Conservation (phyloP, 2,888 invertebrate species). For the Ischnura elegans region DNA sequence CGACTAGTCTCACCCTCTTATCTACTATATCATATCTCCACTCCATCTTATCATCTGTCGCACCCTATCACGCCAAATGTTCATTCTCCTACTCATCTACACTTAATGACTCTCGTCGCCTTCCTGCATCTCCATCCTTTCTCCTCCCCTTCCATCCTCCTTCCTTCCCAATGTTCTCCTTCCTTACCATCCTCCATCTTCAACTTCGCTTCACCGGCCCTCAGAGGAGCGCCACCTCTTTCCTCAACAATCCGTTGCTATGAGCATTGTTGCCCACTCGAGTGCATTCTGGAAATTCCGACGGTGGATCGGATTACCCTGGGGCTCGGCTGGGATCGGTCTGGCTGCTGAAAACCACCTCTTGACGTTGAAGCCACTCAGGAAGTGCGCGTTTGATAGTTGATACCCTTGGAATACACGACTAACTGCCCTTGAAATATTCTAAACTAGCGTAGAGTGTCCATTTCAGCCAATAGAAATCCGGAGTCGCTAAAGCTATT, state of each 20-base stretch:
- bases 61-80: constrained; percentile 2
- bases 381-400: no score
- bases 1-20: not conserved
- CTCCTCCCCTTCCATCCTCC: not conserved
- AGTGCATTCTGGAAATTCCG: not conserved
- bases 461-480: no score
- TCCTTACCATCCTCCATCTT: no score
- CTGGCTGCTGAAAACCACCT: no score
- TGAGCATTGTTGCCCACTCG: not conserved
- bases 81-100: not conserved
- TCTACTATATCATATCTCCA: not conserved
- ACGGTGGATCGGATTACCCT: not conserved
- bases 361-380: no score
- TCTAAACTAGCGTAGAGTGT: no score
- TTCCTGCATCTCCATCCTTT: not conserved
- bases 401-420: no score
- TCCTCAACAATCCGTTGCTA: not conserved
- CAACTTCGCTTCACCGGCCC: no score
- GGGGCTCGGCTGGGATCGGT: no score
- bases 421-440: no score
- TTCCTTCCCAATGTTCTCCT: not conserved
- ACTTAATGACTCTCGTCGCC: not conserved
- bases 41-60: not conserved
- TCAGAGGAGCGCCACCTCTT: no score
- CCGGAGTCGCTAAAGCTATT: no score